Base-by-base conservation (phyloP, 2,888 invertebrate genomes). In the Ochropacha duplaris region DNA sequence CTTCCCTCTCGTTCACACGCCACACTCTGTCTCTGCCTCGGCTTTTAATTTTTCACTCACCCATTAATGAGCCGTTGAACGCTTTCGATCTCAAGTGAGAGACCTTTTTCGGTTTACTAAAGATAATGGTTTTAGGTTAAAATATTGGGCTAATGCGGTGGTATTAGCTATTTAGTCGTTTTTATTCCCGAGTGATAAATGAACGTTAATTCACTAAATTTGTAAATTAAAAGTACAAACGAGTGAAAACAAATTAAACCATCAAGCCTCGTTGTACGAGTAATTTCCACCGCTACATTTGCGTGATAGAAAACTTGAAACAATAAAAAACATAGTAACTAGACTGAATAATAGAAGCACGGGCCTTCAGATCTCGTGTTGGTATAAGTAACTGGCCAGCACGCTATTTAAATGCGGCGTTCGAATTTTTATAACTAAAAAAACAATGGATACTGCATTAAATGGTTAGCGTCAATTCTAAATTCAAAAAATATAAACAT, bases 31-130 rank as follows among this genome's bases (percentile, higher is more conserved):
- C 76, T 72, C 68, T 72, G 34, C 76, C 75, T 67, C 64, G 71
- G 74, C 72, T 82, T 81, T 83, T 84, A 83, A 87, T 83, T 83
- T 84, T 85, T 80, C 80, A 79, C 76, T 83, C 74, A 72, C 65
- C 69, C 73, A 74, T 71, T 88, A 87, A 87, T 86, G 82, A 84
- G 78, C 64, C 70, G 61, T 68, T 69, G 71, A 71, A 51, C 54
- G 71, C 71, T 74, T 74, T 71, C 72, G 72, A 72, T 73, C 66
- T 71, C 60, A 44, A 55, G 50, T 24, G 39, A n/a, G 16, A 50
- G n/a, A 24, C 34, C 34, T n/a, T 16, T 22, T 49, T 28, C 19
- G 55, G 28, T 19, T 51, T 12, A 3, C 31, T 19, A 51, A 51
- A 51, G 6, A 51, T 19, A 19, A 19, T 31, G 24, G 24, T 4